These are phyloP conservation scores for Callopanchax toddi DNA, from an alignment of 2,113 vertebrate species.

Conservation along the genomic window DNA sequence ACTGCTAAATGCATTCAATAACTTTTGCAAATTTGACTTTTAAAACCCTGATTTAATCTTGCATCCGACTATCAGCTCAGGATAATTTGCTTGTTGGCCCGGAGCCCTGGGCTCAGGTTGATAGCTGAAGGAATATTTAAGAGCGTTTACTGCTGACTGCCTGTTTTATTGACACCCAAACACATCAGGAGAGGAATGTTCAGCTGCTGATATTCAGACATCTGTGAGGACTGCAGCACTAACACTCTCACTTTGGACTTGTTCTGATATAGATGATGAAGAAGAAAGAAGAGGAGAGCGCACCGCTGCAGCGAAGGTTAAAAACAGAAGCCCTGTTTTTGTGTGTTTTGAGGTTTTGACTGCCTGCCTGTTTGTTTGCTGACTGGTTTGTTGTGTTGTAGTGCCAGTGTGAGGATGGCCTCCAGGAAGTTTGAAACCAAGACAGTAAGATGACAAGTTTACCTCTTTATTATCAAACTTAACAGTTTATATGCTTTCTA, in stretches of 20 bases:
- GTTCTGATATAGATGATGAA: constrained; percentile 67
- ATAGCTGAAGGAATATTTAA: constrained; percentile 30
- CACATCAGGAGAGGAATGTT: background rate
- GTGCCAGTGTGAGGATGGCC: constrained; percentile 73
- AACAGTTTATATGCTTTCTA: too few relatives aligned
- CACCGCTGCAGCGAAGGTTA: constrained; percentile 78
- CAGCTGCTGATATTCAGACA: background rate
- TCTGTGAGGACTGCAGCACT: constrained; percentile 1
- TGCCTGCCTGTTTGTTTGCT: background rate
- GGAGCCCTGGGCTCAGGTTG: constrained; percentile 1
- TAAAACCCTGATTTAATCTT: constrained; percentile 34
- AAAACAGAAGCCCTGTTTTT: background rate
- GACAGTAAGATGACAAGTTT: constrained; percentile 54
- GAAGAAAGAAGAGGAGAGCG: constrained; percentile 73
- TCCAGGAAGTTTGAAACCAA: constrained; percentile 67
- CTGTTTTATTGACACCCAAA: constrained; percentile 34
- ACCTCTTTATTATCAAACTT: background rate
- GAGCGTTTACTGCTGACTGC: constrained; percentile 26
- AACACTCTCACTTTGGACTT: background rate
- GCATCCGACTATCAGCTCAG: constrained; percentile 21
- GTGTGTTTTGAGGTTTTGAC: background rate
- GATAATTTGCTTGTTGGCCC: constrained; percentile 53
- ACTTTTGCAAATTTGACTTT: constrained; percentile 56
- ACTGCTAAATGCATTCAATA: constrained; percentile 5
- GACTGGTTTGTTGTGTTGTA: constrained; percentile 40